Evolutionary conservation across 2,797 vertebrate genomes (phyloP).

Genomic region (Melanotaenia boesemani): DNA sequence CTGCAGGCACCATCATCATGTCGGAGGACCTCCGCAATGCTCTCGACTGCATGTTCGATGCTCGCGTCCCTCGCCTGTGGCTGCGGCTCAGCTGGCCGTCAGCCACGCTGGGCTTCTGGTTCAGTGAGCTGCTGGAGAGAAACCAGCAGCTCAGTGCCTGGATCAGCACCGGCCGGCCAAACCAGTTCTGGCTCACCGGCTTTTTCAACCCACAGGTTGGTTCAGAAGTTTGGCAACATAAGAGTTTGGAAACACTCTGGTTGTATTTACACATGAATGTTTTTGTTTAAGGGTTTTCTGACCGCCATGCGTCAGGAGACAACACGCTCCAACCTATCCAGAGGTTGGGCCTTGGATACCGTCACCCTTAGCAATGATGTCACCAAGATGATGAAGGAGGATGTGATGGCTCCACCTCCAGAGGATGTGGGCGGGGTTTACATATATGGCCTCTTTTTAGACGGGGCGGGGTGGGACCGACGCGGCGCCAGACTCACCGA

Average conservation of each 20-base stretch:
- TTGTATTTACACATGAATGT: background rate
- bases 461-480: constrained; percentile 88
- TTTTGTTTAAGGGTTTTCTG: constrained; percentile 81
- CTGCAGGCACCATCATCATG: constrained; percentile 88
- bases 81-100: constrained; percentile 89
- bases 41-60: constrained; percentile 87
- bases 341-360: constrained; percentile 88
- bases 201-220: constrained; percentile 91
- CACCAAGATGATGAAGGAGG: constrained; percentile 89
- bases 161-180: constrained; percentile 82
- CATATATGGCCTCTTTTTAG: constrained; percentile 86
- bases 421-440: constrained; percentile 87
- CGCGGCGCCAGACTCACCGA: constrained; percentile 81
- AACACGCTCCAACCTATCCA: constrained; percentile 82
- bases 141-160: constrained; percentile 88
- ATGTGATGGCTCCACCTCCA: constrained; percentile 82
- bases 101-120: constrained; percentile 89
- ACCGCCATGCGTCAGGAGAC: constrained; percentile 90
- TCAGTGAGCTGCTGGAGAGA: constrained; percentile 88
- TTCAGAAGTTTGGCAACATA: fast-evolving
- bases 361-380: constrained; percentile 87
- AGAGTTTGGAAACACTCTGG: background rate
- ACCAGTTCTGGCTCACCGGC: constrained; percentile 89
- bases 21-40: constrained; percentile 88
- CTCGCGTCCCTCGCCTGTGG: constrained; percentile 86